Conservation (phyloP, 2,113 vertebrate genomes). For the Coreoperca whiteheadi region DNA sequence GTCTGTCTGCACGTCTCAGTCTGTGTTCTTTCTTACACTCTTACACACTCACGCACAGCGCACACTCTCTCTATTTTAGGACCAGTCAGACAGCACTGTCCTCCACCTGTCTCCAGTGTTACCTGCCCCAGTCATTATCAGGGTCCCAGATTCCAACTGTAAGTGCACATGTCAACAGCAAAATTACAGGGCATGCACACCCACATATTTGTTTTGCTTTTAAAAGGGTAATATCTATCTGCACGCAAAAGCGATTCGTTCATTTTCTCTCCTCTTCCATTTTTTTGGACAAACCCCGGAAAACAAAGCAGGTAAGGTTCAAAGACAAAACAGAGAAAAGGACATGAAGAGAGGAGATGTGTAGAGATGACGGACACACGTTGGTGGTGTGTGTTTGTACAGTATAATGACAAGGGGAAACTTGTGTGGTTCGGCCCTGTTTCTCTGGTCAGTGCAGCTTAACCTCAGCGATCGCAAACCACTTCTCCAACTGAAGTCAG, state of each 20-base stretch:
- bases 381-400: constrained; percentile 38
- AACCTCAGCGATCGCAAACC: constrained; percentile 52
- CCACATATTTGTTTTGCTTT: constrained; percentile 82
- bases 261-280: constrained; percentile 39
- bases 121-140: constrained; percentile 80
- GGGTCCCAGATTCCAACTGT: constrained; percentile 76
- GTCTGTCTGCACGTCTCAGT: constrained; percentile 68
- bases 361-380: constrained; percentile 43
- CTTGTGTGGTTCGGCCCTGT: constrained; percentile 32
- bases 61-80: constrained; percentile 51
- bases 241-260: constrained; percentile 70
- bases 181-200: constrained; percentile 78
- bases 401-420: constrained; percentile 71
- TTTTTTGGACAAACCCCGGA: constrained; percentile 39
- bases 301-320: constrained; percentile 74
- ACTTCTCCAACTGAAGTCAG: constrained; percentile 24
- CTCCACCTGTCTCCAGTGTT: constrained; percentile 81
- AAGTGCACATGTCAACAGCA: constrained; percentile 83
- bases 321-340: constrained; percentile 64
- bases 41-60: constrained; percentile 31
- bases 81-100: constrained; percentile 74
- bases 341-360: constrained; percentile 31
- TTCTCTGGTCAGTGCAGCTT: constrained; percentile 41
- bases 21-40: constrained; percentile 33
- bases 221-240: constrained; percentile 79